Evolutionary conservation across 1,140 invertebrate species (phyloP).

Genomic region (Bombus ignitus): DNA sequence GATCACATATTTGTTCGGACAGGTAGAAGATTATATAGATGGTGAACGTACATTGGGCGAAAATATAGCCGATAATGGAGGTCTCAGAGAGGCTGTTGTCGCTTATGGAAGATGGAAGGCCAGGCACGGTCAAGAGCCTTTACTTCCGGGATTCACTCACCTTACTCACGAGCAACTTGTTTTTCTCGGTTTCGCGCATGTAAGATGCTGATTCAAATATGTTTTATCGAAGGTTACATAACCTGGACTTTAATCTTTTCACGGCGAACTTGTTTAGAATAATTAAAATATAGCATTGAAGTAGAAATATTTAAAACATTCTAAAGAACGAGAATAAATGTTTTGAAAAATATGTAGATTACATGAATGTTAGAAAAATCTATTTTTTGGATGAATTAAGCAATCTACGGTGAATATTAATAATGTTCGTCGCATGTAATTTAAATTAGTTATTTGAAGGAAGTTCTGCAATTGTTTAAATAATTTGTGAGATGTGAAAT

Average conservation of each 20-base stretch:
- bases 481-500: background rate
- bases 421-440: background rate
- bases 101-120: constrained; percentile 88
- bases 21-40: constrained; percentile 86
- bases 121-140: constrained; percentile 84
- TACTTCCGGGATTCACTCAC: constrained; percentile 90
- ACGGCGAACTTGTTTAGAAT: too few species aligned
- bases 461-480: background rate
- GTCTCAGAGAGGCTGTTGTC: constrained; percentile 90
- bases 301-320: too few species aligned
- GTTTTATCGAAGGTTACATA: too few species aligned
- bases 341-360: too few species aligned
- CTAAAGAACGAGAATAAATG: too few species aligned
- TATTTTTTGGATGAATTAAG: too few species aligned
- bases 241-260: too few species aligned
- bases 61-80: constrained; percentile 96
- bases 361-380: too few species aligned
- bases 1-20: background rate
- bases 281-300: too few species aligned
- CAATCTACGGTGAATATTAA: too few species aligned
- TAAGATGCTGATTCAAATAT: constrained; percentile 77
- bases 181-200: constrained; percentile 94
- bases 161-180: constrained; percentile 92
- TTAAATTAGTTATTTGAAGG: background rate
- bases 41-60: constrained; percentile 92